Conservation (phyloP, 2,113 vertebrate genomes). For the Centropus bengalensis region DNA sequence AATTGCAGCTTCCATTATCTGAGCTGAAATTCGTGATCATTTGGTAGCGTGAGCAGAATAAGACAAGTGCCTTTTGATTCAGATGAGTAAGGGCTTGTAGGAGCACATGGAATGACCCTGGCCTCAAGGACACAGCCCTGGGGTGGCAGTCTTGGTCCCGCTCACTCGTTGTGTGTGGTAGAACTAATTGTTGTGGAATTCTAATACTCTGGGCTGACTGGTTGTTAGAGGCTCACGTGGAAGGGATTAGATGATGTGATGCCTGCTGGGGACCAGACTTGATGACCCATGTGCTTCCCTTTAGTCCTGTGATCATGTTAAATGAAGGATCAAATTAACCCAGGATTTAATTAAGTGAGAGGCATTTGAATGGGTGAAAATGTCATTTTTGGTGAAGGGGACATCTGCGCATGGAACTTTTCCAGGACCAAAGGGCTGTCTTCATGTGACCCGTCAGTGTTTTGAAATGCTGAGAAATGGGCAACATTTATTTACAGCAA, state of each 20-base stretch:
- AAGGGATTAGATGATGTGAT: conserved; percentile 47
- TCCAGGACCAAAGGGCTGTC: background rate
- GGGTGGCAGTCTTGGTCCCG: background rate
- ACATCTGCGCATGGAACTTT: conserved; percentile 12
- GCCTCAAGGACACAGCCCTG: background rate
- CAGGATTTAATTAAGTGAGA: conserved; percentile 52
- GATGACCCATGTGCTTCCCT: conserved; percentile 46
- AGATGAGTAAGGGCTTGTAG: background rate
- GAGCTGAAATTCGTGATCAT: background rate
- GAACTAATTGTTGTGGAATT: background rate
- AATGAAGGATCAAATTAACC: conserved; percentile 60
- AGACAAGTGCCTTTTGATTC: background rate
- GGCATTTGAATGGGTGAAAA: conserved; percentile 25
- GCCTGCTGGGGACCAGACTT: conserved; percentile 8
- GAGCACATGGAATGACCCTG: background rate
- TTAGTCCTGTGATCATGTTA: conserved; percentile 55
- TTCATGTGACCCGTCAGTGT: background rate
- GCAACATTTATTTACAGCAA: background rate
- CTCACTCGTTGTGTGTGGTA: background rate
- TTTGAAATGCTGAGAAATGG: conserved; percentile 2
- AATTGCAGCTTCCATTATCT: background rate
- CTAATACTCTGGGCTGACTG: background rate
- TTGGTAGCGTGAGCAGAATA: rapidly evolving
- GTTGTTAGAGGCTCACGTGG: conserved; percentile 7
- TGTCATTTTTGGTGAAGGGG: conserved; percentile 19